Conservation (phyloP, 2,797 vertebrate species). For the Chloroceryle inda region DNA sequence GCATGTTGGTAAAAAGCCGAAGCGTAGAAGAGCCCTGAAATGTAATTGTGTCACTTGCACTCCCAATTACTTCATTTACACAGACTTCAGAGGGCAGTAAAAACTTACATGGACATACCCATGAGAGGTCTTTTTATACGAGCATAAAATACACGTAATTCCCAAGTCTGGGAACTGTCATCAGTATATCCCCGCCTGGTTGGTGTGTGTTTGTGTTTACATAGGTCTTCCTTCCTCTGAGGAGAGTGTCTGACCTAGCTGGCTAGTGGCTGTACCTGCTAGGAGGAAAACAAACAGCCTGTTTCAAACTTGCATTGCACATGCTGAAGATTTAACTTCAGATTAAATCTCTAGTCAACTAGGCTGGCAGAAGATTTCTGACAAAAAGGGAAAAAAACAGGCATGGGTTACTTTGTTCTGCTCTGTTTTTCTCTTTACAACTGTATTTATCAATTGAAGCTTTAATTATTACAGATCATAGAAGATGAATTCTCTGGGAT, state of each 20-base stretch:
- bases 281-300: not conserved
- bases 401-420: not conserved
- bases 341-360: not conserved
- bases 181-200: not conserved
- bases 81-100: not conserved
- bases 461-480: not conserved
- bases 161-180: not conserved
- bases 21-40: not conserved
- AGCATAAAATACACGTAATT: not conserved
- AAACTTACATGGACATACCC: fast-evolving
- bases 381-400: not conserved
- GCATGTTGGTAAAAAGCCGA: not conserved
- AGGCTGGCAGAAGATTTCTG: not conserved
- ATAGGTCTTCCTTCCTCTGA: not conserved
- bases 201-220: not conserved
- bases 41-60: not conserved
- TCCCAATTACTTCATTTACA: not conserved
- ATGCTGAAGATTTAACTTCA: not conserved
- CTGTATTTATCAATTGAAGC: not conserved
- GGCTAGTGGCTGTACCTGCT: not conserved
- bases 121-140: not conserved
- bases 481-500: not conserved
- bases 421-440: not conserved
- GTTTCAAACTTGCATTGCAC: not conserved
- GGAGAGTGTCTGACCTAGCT: not conserved